These are phyloP conservation scores for Coptodon rendalli DNA, from an alignment of 2,113 vertebrate genomes.

Conservation along the genomic window DNA sequence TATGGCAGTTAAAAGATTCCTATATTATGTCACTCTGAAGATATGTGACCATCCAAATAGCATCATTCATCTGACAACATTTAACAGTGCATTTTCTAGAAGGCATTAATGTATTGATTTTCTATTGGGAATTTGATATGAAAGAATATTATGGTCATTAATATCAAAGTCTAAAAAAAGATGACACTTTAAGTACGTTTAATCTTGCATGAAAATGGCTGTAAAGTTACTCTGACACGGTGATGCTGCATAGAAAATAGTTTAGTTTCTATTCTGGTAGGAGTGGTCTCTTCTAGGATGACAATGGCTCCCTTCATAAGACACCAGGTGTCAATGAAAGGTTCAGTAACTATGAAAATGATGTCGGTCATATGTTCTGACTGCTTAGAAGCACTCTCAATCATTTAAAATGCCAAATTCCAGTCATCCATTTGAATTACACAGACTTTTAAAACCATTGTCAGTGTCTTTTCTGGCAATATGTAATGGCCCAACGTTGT, in stretches of 20 bases:
- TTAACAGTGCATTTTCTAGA: not conserved
- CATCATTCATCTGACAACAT: not conserved
- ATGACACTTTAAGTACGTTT: not conserved
- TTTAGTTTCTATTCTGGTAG: not conserved
- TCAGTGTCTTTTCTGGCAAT: not conserved
- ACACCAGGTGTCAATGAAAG: not conserved
- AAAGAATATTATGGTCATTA: not conserved
- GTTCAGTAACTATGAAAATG: not conserved
- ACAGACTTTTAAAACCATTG: not conserved
- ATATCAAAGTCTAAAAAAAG: not conserved
- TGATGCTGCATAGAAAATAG: not conserved
- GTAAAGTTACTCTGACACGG: not conserved
- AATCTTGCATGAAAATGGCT: not conserved
- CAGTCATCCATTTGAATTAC: not conserved
- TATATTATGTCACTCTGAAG: not conserved
- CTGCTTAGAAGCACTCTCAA: not conserved
- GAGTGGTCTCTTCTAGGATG: not conserved
- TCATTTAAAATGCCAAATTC: not conserved
- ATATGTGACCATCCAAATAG: not conserved
- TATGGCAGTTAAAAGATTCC: not conserved
- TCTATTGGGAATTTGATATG: not conserved
- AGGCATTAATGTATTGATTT: not conserved
- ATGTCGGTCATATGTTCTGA: not conserved
- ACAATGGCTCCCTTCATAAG: not conserved
- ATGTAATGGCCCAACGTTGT: not conserved